phyloP scores from a whole-genome alignment of 1,140 invertebrate genomes.

The Anastatus disparis region DNA sequence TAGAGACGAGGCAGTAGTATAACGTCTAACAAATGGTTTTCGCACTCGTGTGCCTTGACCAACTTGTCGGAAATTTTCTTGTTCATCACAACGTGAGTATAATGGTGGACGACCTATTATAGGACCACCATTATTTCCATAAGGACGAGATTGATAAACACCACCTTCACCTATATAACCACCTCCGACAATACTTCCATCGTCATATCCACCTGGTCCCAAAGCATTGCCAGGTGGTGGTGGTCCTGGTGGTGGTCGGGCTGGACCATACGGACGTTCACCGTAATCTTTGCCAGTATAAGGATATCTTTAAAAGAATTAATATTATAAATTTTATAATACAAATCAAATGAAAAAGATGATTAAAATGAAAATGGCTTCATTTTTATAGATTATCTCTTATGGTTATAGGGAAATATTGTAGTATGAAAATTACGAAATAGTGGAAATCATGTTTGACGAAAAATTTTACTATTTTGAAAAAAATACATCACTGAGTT shows the following conservation, averaged over 20 bases:
- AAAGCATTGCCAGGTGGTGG: constrained; percentile 48
- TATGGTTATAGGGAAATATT: too few relatives aligned
- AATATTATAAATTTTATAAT: too few relatives aligned
- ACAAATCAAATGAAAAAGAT: too few relatives aligned
- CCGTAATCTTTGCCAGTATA: constrained; percentile 54
- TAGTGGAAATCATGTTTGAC: too few relatives aligned
- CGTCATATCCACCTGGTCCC: constrained; percentile 59
- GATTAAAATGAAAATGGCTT: too few relatives aligned
- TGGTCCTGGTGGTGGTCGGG: constrained; percentile 52
- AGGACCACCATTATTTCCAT: constrained; percentile 58
- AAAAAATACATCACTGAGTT: too few relatives aligned
- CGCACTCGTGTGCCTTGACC: constrained; percentile 79
- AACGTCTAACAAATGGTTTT: constrained; percentile 80
- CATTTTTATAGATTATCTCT: too few relatives aligned
- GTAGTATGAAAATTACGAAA: too few relatives aligned
- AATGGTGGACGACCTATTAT: constrained; percentile 64
- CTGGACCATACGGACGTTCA: constrained; percentile 53
- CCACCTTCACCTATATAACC: constrained; percentile 63
- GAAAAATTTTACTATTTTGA: too few relatives aligned
- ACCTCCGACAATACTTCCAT: constrained; percentile 59
- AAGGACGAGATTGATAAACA: constrained; percentile 58
- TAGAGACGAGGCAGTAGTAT: constrained; percentile 77
- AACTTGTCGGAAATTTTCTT: constrained; percentile 83
- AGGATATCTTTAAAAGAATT: constrained; percentile 45
- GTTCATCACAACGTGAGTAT: constrained; percentile 77